phyloP scores from a whole-genome alignment of 2,888 invertebrate genomes.

The Actias luna region DNA sequence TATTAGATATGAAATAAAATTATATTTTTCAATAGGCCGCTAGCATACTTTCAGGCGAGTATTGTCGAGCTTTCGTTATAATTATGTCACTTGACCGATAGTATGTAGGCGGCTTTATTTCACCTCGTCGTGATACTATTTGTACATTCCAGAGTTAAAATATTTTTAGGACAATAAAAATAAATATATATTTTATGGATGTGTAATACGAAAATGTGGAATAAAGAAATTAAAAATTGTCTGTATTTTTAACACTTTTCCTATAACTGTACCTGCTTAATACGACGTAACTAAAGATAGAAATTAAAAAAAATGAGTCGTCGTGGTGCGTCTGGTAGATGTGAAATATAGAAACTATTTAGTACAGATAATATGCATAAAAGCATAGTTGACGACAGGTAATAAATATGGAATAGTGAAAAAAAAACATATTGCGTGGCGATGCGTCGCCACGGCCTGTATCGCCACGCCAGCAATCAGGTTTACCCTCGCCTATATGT shows the following conservation, averaged over 20 bases:
- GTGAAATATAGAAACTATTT: too few relatives aligned
- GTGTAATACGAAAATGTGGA: constrained; percentile 20
- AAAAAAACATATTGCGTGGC: too few relatives aligned
- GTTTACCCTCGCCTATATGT: too few relatives aligned
- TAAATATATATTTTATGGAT: constrained; percentile 23
- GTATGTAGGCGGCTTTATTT: constrained; percentile 2
- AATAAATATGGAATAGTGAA: too few relatives aligned
- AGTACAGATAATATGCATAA: too few relatives aligned
- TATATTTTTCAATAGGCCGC: constrained; percentile 5
- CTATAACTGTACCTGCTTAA: not conserved
- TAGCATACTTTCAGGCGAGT: not conserved
- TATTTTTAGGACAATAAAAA: constrained; percentile 26
- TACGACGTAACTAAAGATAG: not conserved
- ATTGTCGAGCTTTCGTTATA: constrained; percentile 15
- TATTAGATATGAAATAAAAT: not conserved
- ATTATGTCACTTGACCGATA: constrained; percentile 11
- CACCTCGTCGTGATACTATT: not conserved
- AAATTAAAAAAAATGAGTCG: too few relatives aligned
- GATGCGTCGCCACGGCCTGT: too few relatives aligned
- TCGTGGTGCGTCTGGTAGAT: too few relatives aligned
- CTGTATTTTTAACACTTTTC: not conserved
- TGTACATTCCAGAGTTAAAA: constrained; percentile 27
- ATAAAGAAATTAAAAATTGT: constrained; percentile 8
- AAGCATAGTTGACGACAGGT: too few relatives aligned
- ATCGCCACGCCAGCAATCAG: too few relatives aligned